Percentiles rank a stretch among this genome's conserved stretches.
These are phyloP conservation scores for Papilio polytes DNA, from an alignment of 1,140 invertebrate species.

Conservation along the genomic window DNA sequence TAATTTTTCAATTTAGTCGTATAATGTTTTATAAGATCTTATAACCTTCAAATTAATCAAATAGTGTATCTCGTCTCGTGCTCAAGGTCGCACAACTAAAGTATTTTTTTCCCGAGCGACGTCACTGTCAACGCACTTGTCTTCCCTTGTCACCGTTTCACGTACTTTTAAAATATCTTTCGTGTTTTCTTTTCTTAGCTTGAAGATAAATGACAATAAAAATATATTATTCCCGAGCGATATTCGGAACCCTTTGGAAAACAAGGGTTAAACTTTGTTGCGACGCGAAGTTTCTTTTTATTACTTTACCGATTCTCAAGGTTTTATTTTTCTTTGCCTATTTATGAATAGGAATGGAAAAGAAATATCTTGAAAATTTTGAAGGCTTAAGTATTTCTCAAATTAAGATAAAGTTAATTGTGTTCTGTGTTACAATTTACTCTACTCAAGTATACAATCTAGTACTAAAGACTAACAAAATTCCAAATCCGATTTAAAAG, in stretches of 20 bases:
- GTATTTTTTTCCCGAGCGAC: background rate
- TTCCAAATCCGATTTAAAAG: background rate
- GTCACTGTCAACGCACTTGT: background rate
- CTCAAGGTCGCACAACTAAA: background rate
- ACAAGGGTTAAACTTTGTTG: constrained; percentile 15
- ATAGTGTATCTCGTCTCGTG: background rate
- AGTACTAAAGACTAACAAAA: background rate
- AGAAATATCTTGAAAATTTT: background rate
- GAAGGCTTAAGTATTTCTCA: background rate
- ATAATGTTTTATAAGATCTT: background rate
- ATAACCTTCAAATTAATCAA: background rate
- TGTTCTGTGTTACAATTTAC: no score
- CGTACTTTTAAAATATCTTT: constrained; percentile 33
- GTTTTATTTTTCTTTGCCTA: constrained; percentile 19
- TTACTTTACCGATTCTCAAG: constrained; percentile 21
- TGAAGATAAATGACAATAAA: constrained; percentile 29
- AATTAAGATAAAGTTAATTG: background rate
- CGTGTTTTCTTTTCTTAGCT: constrained; percentile 32
- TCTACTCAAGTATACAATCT: no score
- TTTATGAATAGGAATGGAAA: background rate
- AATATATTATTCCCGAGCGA: constrained; percentile 15
- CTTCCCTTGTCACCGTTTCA: background rate
- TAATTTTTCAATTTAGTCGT: background rate
- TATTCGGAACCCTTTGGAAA: constrained; percentile 11
- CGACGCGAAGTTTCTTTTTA: constrained; percentile 20